Base-by-base conservation (phyloP, 2,113 vertebrate species). In the Eublepharis macularius region DNA sequence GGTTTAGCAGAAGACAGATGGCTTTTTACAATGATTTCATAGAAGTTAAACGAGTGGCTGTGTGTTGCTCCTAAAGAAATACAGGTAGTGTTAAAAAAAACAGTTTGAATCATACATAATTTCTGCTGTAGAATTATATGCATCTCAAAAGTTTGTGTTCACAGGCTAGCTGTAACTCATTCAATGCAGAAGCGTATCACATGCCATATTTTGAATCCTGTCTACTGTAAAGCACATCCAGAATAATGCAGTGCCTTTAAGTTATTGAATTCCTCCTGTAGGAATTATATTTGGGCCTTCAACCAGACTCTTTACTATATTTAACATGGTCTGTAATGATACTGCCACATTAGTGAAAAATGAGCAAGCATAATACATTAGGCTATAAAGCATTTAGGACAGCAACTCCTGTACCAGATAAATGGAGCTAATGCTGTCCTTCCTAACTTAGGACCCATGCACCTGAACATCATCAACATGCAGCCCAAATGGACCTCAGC, bases 391-490 rank as follows among this genome's bases (percentile, higher is more conserved):
- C 73, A 75, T 66, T 76, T 82, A 54, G 80, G 91, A 93, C 47
- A 93, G 84, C 85, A 92, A 94, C 81, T 34, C 73, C 86, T 9
- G 60, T 10, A 54, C 84, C 89, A 90, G 87, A 94, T 5, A 83
- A 90, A 84, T 0, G 0, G 54, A 41, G 51, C 26, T 4, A 0
- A 0, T 76, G 91, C 90, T 80, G 29, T n/a, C 21, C 49, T 75
- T 47, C 34, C 57, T 34, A 19, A 47, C 19, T 60, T 32, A 36
- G 41, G 54, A 74, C 19, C 36, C 54, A 57, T 60, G 34, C 57
- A 72, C 14, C 16, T 16, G 5, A 74, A 43, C 29, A 74, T 16
- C 12, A 45, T 16, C 12, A 45, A 34, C 45, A 63, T 63, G 32
- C 41, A 47, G 19, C 41, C 41, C 21, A 29, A 24, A 47, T 36